A percentile compares a stretch with the other conserved stretches of the same genome.
These are phyloP conservation scores for Drepana arcuata DNA, from an alignment of 1,140 invertebrate species.

Conservation along the genomic window DNA sequence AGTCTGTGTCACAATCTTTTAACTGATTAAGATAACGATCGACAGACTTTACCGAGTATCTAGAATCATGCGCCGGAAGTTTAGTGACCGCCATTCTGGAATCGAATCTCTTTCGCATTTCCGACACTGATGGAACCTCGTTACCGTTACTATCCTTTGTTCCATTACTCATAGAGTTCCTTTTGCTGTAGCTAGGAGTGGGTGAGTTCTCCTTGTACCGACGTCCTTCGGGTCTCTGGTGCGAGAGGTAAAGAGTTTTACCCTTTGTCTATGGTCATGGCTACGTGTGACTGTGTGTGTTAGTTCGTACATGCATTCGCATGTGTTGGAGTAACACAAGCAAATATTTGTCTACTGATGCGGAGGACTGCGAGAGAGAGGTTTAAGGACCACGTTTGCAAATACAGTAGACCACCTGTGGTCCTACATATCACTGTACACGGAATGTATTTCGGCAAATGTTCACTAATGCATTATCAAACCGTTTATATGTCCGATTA, in stretches of 20 bases:
- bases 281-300: slow-evolving; percentile 36
- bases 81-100: slow-evolving; percentile 67
- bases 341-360: too few relatives aligned
- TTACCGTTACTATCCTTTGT: slow-evolving; percentile 72
- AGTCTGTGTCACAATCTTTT: slow-evolving; percentile 58
- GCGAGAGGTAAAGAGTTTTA: too few relatives aligned
- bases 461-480: too few relatives aligned
- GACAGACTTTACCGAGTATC: slow-evolving; percentile 37
- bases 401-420: too few relatives aligned
- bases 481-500: too few relatives aligned
- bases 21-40: slow-evolving; percentile 60
- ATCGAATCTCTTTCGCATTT: slow-evolving; percentile 72
- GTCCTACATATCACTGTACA: too few relatives aligned
- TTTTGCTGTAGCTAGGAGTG: slow-evolving; percentile 43
- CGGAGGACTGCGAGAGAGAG: too few relatives aligned
- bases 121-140: slow-evolving; percentile 70
- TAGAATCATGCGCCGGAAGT: slow-evolving; percentile 50
- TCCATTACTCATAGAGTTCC: slow-evolving; percentile 50
- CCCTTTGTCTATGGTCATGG: too few relatives aligned
- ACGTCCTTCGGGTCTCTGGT: slow-evolving; percentile 60
- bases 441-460: too few relatives aligned
- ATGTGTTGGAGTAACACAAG: too few relatives aligned
- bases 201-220: slow-evolving; percentile 53
- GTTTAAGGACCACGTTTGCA: too few relatives aligned
- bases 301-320: too few relatives aligned